A percentile compares a stretch with the other conserved stretches of the same genome.
These are phyloP conservation scores for Adelges cooleyi DNA, from an alignment of 1,140 invertebrate genomes.

Conservation along the genomic window DNA sequence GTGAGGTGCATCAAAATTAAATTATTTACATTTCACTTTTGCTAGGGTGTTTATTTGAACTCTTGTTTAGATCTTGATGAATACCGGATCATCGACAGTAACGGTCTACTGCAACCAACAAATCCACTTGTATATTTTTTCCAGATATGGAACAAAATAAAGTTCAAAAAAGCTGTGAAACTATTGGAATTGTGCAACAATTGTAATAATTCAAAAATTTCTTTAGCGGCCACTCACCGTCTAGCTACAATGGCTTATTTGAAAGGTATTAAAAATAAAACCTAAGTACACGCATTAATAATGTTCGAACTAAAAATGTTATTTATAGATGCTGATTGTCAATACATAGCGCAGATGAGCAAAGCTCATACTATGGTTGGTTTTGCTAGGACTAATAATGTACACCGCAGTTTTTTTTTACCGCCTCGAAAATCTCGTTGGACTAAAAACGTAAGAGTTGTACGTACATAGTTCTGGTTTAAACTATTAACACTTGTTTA, in stretches of 20 bases:
- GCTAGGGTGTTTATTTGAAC: not conserved
- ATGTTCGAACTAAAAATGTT: not conserved
- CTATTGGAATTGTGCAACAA: slow-evolving; percentile 13
- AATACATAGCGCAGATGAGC: slow-evolving; percentile 51
- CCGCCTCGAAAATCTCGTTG: slow-evolving; percentile 43
- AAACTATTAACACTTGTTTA: too few relatives aligned
- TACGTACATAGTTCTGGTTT: not conserved
- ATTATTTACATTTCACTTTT: not conserved
- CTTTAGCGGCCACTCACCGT: not conserved
- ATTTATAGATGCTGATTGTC: slow-evolving; percentile 47
- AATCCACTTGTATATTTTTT: slow-evolving; percentile 15
- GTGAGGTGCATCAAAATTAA: not conserved
- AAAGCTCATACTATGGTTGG: slow-evolving; percentile 51
- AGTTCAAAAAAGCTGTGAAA: slow-evolving; percentile 14
- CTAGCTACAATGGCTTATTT: slow-evolving; percentile 3
- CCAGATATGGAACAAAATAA: slow-evolving; percentile 16
- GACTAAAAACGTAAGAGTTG: not conserved
- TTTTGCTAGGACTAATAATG: slow-evolving; percentile 46
- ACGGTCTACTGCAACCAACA: slow-evolving; percentile 11
- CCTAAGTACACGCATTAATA: too few relatives aligned
- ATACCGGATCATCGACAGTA: slow-evolving; percentile 12
- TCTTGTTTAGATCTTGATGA: slow-evolving; percentile 2
- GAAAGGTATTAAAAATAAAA: not conserved
- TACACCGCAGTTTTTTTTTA: slow-evolving; percentile 50
- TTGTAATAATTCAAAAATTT: not conserved